Evolutionary conservation across 2,797 vertebrate species (phyloP).

Genomic region (Phataginus tricuspis): DNA sequence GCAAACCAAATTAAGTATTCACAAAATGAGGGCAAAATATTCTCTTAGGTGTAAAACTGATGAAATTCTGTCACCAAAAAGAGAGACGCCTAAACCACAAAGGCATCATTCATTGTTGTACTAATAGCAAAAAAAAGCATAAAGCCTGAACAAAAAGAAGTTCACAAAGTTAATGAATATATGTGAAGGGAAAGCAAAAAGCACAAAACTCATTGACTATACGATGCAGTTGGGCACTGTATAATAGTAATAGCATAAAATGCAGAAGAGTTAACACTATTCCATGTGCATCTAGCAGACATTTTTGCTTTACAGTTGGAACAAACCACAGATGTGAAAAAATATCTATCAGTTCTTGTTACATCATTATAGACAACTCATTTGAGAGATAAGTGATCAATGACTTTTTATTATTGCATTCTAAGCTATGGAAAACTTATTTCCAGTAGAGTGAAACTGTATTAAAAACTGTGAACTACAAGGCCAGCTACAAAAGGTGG

Average conservation of each 20-base stretch:
- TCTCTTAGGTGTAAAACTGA: not conserved
- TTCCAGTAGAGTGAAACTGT: not conserved
- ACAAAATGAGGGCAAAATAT: conserved; percentile 30
- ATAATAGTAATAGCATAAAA: not conserved
- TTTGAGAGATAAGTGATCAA: not conserved
- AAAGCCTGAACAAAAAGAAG: not conserved
- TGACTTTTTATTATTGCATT: not conserved
- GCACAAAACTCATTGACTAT: not conserved
- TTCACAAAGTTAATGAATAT: not conserved
- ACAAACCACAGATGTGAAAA: conserved; percentile 32
- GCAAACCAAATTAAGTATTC: conserved; percentile 11
- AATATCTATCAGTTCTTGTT: not conserved
- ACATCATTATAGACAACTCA: not conserved
- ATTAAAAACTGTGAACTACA: not conserved
- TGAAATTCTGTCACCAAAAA: not conserved
- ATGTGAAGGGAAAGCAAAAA: not conserved
- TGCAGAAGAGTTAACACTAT: not conserved
- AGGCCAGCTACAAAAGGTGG: not conserved
- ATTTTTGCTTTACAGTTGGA: conserved; percentile 24
- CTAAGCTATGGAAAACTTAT: conserved; percentile 26
- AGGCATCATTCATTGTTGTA: not conserved
- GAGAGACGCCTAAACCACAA: not conserved
- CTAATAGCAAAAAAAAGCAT: conserved; percentile 5
- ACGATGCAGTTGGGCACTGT: not conserved
- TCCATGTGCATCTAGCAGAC: not conserved